Percentiles rank a stretch among this genome's conserved stretches.
Conservation (phyloP, 1,140 invertebrate genomes). For the Drosophila equinoxialis region DNA sequence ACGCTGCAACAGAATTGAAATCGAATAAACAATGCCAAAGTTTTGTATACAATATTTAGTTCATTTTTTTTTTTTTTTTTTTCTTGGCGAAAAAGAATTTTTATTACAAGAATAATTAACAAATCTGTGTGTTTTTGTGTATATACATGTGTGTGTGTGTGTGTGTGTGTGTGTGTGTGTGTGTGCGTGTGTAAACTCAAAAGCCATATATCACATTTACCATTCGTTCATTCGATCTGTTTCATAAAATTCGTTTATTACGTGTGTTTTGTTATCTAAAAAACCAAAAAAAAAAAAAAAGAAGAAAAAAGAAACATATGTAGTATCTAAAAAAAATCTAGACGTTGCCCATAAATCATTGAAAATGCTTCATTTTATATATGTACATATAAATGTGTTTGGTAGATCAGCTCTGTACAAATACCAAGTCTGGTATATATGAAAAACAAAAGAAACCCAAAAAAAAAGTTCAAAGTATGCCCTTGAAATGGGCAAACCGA, state of each 20-base stretch:
- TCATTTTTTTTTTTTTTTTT: slow-evolving; percentile 4
- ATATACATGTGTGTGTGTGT: not conserved
- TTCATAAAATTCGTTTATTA: slow-evolving; percentile 10
- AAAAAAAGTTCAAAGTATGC: slow-evolving; percentile 46
- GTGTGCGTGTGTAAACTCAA: slow-evolving; percentile 10
- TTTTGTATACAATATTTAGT: slow-evolving; percentile 1
- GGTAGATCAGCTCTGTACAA: slow-evolving; percentile 34
- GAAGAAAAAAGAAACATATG: slow-evolving; percentile 17
- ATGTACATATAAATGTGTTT: slow-evolving; percentile 23
- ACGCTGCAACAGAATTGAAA: not conserved
- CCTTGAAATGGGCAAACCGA: slow-evolving; percentile 14
- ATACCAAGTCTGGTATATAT: slow-evolving; percentile 25
- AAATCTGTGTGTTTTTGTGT: slow-evolving; percentile 21
- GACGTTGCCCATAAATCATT: slow-evolving; percentile 7
- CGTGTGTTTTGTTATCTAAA: slow-evolving; percentile 19
- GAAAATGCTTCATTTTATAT: slow-evolving; percentile 27
- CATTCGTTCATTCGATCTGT: slow-evolving; percentile 16
- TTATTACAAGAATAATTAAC: slow-evolving; percentile 35
- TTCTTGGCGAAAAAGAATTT: slow-evolving; percentile 12
- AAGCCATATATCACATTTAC: slow-evolving; percentile 14
- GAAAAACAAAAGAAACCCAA: slow-evolving; percentile 24
- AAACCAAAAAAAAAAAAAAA: slow-evolving; percentile 15
- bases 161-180: slow-evolving; percentile 20
- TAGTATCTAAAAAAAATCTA: slow-evolving; percentile 8
- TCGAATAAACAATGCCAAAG: not conserved